Base-by-base conservation (phyloP, 1,140 invertebrate genomes). In the Camponotus pennsylvanicus region DNA sequence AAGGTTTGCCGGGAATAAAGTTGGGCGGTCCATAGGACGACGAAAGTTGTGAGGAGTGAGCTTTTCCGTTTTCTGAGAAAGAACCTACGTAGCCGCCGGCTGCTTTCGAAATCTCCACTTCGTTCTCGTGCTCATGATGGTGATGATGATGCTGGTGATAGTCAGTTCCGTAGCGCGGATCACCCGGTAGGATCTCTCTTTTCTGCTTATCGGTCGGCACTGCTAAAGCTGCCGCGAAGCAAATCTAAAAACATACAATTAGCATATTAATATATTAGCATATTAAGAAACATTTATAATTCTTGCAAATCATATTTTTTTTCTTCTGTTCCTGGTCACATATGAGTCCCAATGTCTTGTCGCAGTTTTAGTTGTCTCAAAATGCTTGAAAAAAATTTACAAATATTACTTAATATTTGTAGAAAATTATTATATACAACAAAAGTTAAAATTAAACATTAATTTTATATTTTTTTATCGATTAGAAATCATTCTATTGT, bases 121-220 rank as follows among this genome's bases (percentile, higher is more conserved):
- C 70, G 21, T 77, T 78, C 5, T 85, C 85, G 4, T 86, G 67
- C 2, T 78, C 85, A 2, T 88, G 83, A 79, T 84, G 90, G 37
- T 86, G 90, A n/a, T 88, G 90, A 45, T 92, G 91, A 64, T 91
- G 89, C 1, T 90, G 79, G 8, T 85, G 85, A 52, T 92, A 79
- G 2, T 90, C 89, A 40, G 89, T 91, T 45, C 92, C 93, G 57
- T 93, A 95, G 11, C 94, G 93, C 32, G 93, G 69, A 71, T 95
- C 94, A 4, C 94, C 94, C 0, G 93, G 93, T n/a, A 95, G 73
- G 61, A 95, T 92, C 1, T 92, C 90, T 15, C 93, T 88, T 73
- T 92, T 94, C 13, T 49, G 27, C 34, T 88, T 90, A 1, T 75
- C 79, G 0, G 27, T 8, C 11, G 92, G 86, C 8, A 76, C 88